phyloP scores from a whole-genome alignment of 2,797 vertebrate genomes.

The Champsocephalus esox region DNA sequence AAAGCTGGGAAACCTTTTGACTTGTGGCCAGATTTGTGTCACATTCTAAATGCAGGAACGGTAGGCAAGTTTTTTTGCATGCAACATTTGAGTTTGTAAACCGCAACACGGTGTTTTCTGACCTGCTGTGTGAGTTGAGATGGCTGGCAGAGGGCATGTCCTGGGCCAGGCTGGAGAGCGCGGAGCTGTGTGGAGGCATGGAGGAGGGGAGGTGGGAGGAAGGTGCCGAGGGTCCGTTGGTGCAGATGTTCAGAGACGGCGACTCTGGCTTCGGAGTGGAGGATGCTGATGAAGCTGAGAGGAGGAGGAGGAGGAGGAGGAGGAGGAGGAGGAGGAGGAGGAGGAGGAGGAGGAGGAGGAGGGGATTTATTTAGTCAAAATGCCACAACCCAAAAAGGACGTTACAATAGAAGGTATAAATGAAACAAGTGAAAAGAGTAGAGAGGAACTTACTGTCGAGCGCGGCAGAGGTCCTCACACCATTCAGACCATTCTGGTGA shows the following conservation, averaged over 20 bases:
- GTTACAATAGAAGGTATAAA: neutral
- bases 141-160: constrained; percentile 89
- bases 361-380: neutral
- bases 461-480: constrained; percentile 88
- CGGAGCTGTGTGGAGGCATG: constrained; percentile 83
- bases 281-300: constrained; percentile 87
- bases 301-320: neutral
- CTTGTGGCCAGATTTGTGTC: no score
- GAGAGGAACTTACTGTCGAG: constrained; percentile 90
- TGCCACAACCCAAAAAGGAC: neutral
- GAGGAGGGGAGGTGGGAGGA: constrained; percentile 85
- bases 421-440: constrained; percentile 4
- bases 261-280: constrained; percentile 91
- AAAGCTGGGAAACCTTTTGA: no score
- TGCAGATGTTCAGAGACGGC: constrained; percentile 83
- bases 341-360: neutral
- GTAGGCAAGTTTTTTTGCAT: no score
- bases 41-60: no score
- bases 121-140: constrained; percentile 92
- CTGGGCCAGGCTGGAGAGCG: constrained; percentile 87
- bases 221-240: constrained; percentile 83
- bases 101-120: constrained; percentile 4
- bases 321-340: neutral
- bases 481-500: constrained; percentile 91
- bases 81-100: neutral